Conservation (phyloP, 2,113 vertebrate species). For the Rhipidura dahli region DNA sequence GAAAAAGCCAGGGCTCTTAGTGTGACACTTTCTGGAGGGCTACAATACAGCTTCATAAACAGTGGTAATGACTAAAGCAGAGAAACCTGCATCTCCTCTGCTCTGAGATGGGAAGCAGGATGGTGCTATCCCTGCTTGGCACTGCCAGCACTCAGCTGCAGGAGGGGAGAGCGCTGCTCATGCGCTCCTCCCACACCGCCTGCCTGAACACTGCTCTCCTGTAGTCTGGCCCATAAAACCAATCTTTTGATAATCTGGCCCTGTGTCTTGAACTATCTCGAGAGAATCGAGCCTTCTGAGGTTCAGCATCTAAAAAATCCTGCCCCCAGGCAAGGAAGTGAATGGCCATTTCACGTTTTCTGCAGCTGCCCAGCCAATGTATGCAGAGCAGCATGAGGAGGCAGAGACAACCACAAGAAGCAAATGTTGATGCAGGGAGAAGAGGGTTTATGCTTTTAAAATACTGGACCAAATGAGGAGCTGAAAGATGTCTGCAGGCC, state of each 20-base stretch:
- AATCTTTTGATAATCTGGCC: background rate
- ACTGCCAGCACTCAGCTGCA: background rate
- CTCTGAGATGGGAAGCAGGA: background rate
- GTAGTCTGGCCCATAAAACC: background rate
- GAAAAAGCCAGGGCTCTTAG: background rate
- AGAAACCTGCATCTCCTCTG: background rate
- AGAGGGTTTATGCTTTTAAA: background rate
- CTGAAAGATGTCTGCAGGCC: background rate
- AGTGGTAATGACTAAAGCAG: background rate
- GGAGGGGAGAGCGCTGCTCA: background rate
- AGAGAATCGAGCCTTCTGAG: background rate
- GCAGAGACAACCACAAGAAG: background rate
- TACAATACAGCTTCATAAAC: background rate
- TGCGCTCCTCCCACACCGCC: background rate
- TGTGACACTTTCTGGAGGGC: background rate
- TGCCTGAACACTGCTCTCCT: background rate
- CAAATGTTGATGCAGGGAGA: background rate
- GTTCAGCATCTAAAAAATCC: background rate
- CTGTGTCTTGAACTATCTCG: background rate
- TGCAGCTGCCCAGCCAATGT: background rate
- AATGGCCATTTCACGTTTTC: background rate
- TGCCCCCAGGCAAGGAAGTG: background rate
- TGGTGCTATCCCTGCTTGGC: background rate
- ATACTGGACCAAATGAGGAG: background rate
- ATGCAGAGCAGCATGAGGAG: background rate